phyloP scores from a whole-genome alignment of 1,140 invertebrate species.

The Drosophila sechellia region DNA sequence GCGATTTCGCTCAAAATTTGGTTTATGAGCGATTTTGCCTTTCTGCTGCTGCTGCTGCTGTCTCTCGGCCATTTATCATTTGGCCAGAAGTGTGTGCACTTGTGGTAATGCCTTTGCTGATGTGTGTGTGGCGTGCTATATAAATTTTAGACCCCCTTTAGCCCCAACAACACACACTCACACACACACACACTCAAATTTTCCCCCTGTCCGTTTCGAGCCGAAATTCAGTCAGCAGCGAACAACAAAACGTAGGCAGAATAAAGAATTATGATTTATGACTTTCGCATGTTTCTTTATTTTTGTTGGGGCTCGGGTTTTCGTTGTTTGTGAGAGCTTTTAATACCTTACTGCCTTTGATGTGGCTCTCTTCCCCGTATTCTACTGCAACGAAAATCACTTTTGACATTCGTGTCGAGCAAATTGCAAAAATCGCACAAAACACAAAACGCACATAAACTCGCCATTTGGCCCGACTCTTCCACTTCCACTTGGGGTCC shows the following conservation, averaged over 20 bases:
- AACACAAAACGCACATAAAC: conserved; percentile 29
- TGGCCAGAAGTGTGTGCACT: conserved; percentile 58
- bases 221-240: conserved; percentile 57
- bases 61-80: conserved; percentile 70
- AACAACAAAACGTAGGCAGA: conserved; percentile 49
- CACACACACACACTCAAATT: not conserved
- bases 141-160: conserved; percentile 57
- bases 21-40: conserved; percentile 56
- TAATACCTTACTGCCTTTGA: conserved; percentile 53
- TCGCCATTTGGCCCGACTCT: conserved; percentile 40
- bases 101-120: not conserved
- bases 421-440: too few relatives aligned
- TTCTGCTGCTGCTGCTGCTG: conserved; percentile 13
- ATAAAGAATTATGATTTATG: conserved; percentile 80
- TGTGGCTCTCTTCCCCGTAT: conserved; percentile 19
- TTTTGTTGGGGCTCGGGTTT: conserved; percentile 17
- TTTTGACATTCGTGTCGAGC: conserved; percentile 64
- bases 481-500: conserved; percentile 19
- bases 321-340: conserved; percentile 53
- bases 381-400: conserved; percentile 63
- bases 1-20: conserved; percentile 56
- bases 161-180: conserved; percentile 5
- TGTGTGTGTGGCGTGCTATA: conserved; percentile 36
- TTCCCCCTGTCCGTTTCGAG: conserved; percentile 15
- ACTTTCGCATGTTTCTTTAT: conserved; percentile 72